Base-by-base conservation (phyloP, 2,113 vertebrate species). In the Mugil cephalus region DNA sequence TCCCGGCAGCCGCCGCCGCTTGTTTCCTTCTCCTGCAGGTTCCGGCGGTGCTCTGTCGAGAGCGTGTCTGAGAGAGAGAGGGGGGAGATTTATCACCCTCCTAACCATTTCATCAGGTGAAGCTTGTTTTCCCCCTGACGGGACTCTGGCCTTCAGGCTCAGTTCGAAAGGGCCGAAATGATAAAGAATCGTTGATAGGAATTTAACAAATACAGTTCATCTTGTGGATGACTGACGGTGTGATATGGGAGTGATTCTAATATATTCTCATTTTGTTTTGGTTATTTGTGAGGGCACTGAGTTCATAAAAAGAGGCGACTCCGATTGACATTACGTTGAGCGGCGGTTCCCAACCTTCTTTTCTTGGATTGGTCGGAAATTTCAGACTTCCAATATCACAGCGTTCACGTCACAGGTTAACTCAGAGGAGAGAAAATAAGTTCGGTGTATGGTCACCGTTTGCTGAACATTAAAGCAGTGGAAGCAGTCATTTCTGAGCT, bases 61-160 rank as follows among this genome's bases (percentile, higher is more conserved):
- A 42, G 48, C 47, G 47, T 71, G 48, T 50, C 21, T 40, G 67
- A 30, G 24, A 30, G 5, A 50, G 67, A 30, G 54, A 18, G 39
- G 46, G 35, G 24, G 47, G 13, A 39, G 39, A 60, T 66, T 46
- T 45, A 50, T 70, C 47, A 71, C 53, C 36, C 60, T 54, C 47
- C 35, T 52, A 52, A 69, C 43, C 24, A n/a, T 72, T 62, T 67
- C 55, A 67, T 72, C 62, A 67, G 55, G 43, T 77, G 42, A 58
- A 36, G 40, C 60, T 15, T 47, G 71, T 64, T 80, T 47, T 65
- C 40, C 38, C 38, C 17, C 34, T 13, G 50, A 52, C 50, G 51
- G 45, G 45, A 62, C 46, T 64, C 17, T 14, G 34, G 39, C 59
- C 46, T 75, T 66, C 38, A 35, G 60, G 51, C 45, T 52, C 59